A percentile compares a stretch with the other conserved stretches of the same genome.
Evolutionary conservation across 2,888 invertebrate genomes (phyloP).

Genomic region (Capitulum mitella): DNA sequence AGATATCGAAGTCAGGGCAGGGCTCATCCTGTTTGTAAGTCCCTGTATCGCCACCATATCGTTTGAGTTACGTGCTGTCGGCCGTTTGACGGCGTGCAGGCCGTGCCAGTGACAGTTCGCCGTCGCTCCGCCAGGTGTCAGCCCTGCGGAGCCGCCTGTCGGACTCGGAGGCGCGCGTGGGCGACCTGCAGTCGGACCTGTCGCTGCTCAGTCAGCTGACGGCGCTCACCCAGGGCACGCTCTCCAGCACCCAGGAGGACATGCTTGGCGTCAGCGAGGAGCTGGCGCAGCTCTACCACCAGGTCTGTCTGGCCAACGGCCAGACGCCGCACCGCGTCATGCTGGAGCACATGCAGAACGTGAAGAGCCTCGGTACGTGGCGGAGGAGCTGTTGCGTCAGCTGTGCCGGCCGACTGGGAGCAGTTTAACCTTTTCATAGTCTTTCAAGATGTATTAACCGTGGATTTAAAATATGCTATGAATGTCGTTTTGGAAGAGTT

Average conservation of each 20-base stretch:
- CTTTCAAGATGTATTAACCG: too few relatives aligned
- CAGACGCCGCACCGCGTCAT: constrained; percentile 76
- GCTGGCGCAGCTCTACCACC: constrained; percentile 89
- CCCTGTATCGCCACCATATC: too few relatives aligned
- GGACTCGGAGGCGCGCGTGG: not conserved
- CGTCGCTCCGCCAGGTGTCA: not conserved
- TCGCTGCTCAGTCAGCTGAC: constrained; percentile 17
- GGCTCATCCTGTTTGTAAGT: too few relatives aligned
- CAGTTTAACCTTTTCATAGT: too few relatives aligned
- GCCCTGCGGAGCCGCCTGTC: not conserved
- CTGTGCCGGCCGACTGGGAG: too few relatives aligned
- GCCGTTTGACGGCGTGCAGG: too few relatives aligned
- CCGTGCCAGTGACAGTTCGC: too few relatives aligned
- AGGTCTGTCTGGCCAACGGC: constrained; percentile 94
- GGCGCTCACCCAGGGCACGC: constrained; percentile 14
- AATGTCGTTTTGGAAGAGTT: too few relatives aligned
- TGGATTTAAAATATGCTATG: too few relatives aligned
- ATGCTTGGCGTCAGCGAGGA: constrained; percentile 59
- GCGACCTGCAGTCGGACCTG: not conserved
- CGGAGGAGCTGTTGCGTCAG: too few relatives aligned
- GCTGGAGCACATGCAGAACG: constrained; percentile 73
- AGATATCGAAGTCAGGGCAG: too few relatives aligned
- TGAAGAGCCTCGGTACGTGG: constrained; percentile 28
- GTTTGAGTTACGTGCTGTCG: too few relatives aligned
- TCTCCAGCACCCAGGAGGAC: not conserved